Evolutionary conservation across 37 sponge, comb jelly and placozoan species (phyloP).

Genomic region (Geodia barretti): DNA sequence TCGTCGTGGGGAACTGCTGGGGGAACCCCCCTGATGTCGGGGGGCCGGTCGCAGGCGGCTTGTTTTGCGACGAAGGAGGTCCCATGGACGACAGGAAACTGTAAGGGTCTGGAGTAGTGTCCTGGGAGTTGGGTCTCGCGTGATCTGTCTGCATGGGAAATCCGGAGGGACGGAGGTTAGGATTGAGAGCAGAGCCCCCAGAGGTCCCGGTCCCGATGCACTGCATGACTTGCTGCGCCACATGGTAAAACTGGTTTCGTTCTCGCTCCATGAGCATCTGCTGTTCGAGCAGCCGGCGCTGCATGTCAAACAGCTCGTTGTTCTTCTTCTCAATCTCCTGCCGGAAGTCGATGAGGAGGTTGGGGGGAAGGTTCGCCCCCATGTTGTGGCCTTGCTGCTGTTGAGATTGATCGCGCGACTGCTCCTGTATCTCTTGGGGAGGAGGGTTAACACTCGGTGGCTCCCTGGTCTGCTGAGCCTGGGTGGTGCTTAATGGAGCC

Average conservation of each 20-base stretch:
- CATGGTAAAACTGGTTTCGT: slow-evolving; percentile 50
- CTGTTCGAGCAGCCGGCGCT: slow-evolving; percentile 52
- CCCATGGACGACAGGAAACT: no score
- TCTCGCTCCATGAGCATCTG: slow-evolving; percentile 57
- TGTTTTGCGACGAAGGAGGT: no score
- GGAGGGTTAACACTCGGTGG: background rate
- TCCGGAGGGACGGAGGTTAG: no score
- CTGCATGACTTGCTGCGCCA: slow-evolving; percentile 49
- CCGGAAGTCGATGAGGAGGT: slow-evolving; percentile 25
- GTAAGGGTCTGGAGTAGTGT: no score
- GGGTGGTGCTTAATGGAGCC: background rate
- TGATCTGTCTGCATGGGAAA: no score
- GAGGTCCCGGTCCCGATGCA: slow-evolving; percentile 1
- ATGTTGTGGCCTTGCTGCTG: background rate
- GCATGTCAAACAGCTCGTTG: slow-evolving; percentile 53
- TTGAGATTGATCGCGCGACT: background rate
- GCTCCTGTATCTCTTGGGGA: background rate
- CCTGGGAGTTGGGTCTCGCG: no score
- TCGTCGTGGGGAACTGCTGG: no score
- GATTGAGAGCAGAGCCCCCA: no score
- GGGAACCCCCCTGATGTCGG: no score
- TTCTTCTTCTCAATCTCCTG: slow-evolving; percentile 51
- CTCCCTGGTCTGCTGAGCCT: background rate
- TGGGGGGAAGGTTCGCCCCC: background rate
- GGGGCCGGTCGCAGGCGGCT: no score